Evolutionary conservation across 2,113 vertebrate genomes (phyloP), one percentile per base, ranked within the genome.

Genomic region (Lepidothrix coronata): DNA sequence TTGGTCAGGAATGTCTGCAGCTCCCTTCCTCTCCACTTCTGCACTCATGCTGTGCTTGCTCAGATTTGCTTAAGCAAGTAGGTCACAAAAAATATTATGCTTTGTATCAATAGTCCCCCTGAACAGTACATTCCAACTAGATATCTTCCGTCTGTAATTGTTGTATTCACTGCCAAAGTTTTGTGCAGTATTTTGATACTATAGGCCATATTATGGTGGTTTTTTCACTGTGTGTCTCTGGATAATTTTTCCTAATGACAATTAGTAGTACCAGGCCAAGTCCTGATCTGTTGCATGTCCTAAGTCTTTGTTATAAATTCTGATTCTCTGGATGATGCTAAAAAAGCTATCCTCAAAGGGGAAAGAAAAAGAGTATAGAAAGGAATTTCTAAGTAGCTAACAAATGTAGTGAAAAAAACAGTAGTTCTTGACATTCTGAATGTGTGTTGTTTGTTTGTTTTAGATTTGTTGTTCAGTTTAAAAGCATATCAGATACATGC

Each of bases 381-480:
- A 58, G 18, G 16, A 85, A 17, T 62, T 63, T 83, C 61, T 33
- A 70, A 71, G 27, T 19, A 68, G 49, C 27, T 8, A 88, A 51
- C 5, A 91, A 79, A 76, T 35, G 1, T 8, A 43, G 14, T 8
- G 1, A 11, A 30, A 17, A 43, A 51, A 61, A 63, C 27, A n/a
- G 10, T 27, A 20, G 6, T 44, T 77, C 35, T 88, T 76, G 19
- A 25, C 17, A 31, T 83, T 92, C 61, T 86, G 44, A 86, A 58
- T 61, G 52, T 59, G 4, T 22, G 18, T 17, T 75, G 9, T 88
- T 89, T 95, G 55, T 91, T 93, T 96, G 51, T 55, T 96, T 94
- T 78, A 79, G 51, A 74, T 85, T 94, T 94, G 52, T 95, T 91
- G 55, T 86, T 90, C 72, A 63, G 49, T 95, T 96, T 97, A 88